A percentile compares a stretch with the other conserved stretches of the same genome.
Conservation (phyloP, 1,140 invertebrate genomes). For the Drosophila orena region DNA sequence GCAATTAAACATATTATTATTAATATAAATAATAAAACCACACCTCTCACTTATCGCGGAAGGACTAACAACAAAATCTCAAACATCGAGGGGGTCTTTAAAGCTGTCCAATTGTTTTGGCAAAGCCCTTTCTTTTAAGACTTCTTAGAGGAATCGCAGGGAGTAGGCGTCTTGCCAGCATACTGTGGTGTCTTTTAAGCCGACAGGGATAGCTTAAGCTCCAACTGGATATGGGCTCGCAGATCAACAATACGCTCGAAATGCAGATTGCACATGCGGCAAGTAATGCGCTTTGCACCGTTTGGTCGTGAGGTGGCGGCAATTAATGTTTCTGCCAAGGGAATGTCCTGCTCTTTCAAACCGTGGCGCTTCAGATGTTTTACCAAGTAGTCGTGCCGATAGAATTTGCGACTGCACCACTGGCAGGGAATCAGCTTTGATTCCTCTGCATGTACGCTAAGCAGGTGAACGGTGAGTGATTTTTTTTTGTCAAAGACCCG, state of each 20-base stretch:
- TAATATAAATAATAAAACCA: too few species aligned
- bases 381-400: slow-evolving; percentile 85
- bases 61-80: too few species aligned
- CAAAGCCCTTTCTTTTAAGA: too few species aligned
- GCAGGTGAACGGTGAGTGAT: slow-evolving; percentile 85
- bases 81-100: too few species aligned
- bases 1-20: too few species aligned
- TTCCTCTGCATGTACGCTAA: slow-evolving; percentile 85
- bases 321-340: slow-evolving; percentile 70
- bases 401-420: slow-evolving; percentile 86
- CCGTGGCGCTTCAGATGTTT: slow-evolving; percentile 75
- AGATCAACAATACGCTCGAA: slow-evolving; percentile 64
- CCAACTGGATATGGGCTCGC: slow-evolving; percentile 63
- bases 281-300: slow-evolving; percentile 66
- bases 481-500: slow-evolving; percentile 86
- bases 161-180: too few species aligned
- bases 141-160: too few species aligned
- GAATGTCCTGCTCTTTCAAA: slow-evolving; percentile 62
- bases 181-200: too few species aligned
- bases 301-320: slow-evolving; percentile 66
- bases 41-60: too few species aligned
- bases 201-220: slow-evolving; percentile 61
- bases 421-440: slow-evolving; percentile 85
- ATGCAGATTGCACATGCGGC: slow-evolving; percentile 71
- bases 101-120: too few species aligned